These are phyloP conservation scores for Clarias magur DNA, from an alignment of 2,113 vertebrate genomes.

Conservation along the genomic window DNA sequence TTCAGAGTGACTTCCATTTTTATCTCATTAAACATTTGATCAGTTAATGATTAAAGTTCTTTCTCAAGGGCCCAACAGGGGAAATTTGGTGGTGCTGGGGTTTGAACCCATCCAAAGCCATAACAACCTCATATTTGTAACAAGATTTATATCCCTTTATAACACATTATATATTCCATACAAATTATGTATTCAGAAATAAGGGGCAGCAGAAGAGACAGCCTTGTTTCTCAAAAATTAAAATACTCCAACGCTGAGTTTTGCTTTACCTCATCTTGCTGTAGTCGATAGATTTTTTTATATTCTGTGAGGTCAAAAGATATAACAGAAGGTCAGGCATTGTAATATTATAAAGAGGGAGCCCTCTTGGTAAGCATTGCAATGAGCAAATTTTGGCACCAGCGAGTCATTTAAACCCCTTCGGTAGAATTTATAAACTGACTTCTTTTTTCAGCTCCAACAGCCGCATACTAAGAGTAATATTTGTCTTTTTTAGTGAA, in stretches of 20 bases:
- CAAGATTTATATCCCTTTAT: neutral
- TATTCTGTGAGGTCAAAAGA: slow-evolving; percentile 4
- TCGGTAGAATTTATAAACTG: neutral
- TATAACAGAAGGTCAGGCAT: slow-evolving; percentile 7
- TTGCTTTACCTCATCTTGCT: neutral
- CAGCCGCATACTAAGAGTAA: slow-evolving; percentile 1
- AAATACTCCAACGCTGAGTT: neutral
- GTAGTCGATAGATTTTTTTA: slow-evolving; percentile 1
- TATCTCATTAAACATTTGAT: no score
- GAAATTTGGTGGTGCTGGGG: no score
- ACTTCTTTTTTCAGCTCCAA: slow-evolving; percentile 4
- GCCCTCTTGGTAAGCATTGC: slow-evolving; percentile 2
- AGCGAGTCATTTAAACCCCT: neutral
- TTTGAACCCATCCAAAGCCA: no score
- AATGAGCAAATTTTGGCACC: slow-evolving; percentile 20
- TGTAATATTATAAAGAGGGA: neutral
- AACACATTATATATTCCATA: neutral
- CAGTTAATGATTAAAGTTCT: no score
- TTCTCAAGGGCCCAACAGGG: no score
- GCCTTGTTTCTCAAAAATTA: neutral
- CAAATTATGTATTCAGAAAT: neutral
- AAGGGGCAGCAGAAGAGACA: neutral
- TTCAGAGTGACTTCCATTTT: no score
- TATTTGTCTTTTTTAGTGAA: neutral
- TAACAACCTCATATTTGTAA: neutral